These are phyloP conservation scores for Solenodon paradoxus DNA, from an alignment of 2,113 vertebrate genomes.

Conservation along the genomic window DNA sequence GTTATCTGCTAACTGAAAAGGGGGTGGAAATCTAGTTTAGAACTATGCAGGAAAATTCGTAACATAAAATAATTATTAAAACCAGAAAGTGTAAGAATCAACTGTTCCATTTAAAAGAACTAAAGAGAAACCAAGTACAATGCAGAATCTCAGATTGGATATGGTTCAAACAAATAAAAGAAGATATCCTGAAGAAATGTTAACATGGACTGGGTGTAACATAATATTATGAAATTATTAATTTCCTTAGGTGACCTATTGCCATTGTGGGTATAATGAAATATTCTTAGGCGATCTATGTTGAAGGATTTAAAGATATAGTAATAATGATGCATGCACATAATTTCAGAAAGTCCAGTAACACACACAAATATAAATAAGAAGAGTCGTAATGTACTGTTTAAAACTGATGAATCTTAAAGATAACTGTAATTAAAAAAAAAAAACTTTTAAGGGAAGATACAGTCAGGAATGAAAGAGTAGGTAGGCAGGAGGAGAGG, in stretches of 20 bases:
- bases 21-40: not conserved
- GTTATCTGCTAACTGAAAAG: not conserved
- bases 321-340: not conserved
- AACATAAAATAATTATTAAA: not conserved
- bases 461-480: too few species aligned
- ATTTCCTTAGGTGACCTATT: not conserved
- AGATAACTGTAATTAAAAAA: not conserved
- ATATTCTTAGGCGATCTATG: not conserved
- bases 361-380: not conserved
- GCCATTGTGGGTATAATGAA: not conserved
- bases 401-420: not conserved
- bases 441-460: too few species aligned
- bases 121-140: not conserved
- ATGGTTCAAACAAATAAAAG: not conserved
- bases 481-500: too few species aligned
- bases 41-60: not conserved
- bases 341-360: not conserved
- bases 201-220: not conserved
- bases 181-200: not conserved
- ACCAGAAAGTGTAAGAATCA: not conserved
- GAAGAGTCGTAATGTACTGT: not conserved
- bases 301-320: not conserved
- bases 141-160: not conserved
- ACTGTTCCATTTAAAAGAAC: not conserved
- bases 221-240: not conserved